These are phyloP conservation scores for Eospalax fontanierii DNA, from an alignment of 2,797 vertebrate genomes.

Conservation along the genomic window DNA sequence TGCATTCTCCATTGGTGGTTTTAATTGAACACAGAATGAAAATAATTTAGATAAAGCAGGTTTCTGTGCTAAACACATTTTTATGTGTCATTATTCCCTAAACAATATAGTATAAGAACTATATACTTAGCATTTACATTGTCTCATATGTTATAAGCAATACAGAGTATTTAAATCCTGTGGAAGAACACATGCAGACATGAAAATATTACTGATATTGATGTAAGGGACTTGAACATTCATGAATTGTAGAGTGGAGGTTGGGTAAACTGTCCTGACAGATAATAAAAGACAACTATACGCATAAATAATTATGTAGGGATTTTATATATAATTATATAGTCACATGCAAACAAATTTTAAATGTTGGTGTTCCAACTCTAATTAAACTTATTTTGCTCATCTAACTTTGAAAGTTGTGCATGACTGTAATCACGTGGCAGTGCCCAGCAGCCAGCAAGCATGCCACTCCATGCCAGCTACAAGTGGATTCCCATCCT, in stretches of 20 bases:
- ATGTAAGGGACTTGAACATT: not conserved
- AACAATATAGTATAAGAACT: too few species aligned
- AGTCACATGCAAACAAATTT: not conserved
- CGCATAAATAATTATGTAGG: not conserved
- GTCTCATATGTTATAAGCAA: not conserved
- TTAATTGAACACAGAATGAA: not conserved
- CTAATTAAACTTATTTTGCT: not conserved
- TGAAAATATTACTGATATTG: not conserved
- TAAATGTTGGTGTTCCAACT: not conserved
- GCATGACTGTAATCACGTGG: too few species aligned
- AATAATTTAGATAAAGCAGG: not conserved
- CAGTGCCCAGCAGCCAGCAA: too few species aligned
- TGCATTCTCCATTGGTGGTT: not conserved
- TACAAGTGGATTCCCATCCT: too few species aligned
- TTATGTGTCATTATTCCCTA: not conserved
- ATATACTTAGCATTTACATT: not conserved
- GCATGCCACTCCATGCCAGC: too few species aligned
- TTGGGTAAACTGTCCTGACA: not conserved
- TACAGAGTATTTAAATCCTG: not conserved
- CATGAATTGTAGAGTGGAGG: not conserved
- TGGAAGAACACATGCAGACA: too few species aligned
- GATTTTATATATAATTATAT: not conserved
- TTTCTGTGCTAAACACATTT: not conserved
- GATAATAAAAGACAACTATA: not conserved
- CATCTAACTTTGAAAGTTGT: not conserved